phyloP scores from a whole-genome alignment of 2,888 invertebrate genomes.

The Hartigia nigra region DNA sequence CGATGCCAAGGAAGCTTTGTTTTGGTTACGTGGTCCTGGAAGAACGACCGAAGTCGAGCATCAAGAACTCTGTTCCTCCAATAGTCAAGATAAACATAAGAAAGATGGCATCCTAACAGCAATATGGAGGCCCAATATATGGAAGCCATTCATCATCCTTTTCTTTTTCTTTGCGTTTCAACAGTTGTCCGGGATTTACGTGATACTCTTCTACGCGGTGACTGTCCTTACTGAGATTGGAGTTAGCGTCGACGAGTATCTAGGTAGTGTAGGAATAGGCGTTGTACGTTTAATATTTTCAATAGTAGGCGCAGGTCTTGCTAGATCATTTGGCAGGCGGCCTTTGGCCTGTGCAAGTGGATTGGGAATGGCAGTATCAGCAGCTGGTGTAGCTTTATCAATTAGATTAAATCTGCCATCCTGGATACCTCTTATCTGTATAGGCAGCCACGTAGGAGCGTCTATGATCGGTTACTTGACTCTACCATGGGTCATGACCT shows the following conservation, averaged over 20 bases:
- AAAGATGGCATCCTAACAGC: constrained; percentile 40
- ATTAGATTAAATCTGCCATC: constrained; percentile 60
- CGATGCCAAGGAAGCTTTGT: constrained; percentile 72
- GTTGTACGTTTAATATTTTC: constrained; percentile 76
- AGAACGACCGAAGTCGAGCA: constrained; percentile 74
- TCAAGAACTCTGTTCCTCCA: constrained; percentile 70
- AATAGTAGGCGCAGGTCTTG: constrained; percentile 74
- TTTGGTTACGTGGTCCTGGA: constrained; percentile 75
- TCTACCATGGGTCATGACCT: constrained; percentile 81
- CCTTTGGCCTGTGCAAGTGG: constrained; percentile 75
- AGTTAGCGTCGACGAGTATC: constrained; percentile 74
- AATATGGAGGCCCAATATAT: constrained; percentile 68
- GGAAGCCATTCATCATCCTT: constrained; percentile 76
- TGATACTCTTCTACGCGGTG: constrained; percentile 79
- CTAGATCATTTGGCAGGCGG: constrained; percentile 74
- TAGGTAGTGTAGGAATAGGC: constrained; percentile 78
- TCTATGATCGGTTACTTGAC: constrained; percentile 82
- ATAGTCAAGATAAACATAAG: constrained; percentile 40
- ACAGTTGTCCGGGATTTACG: constrained; percentile 80
- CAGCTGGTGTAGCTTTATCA: constrained; percentile 66
- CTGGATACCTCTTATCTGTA: constrained; percentile 70
- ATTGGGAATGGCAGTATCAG: constrained; percentile 73
- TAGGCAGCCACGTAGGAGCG: constrained; percentile 76
- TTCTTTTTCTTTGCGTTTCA: constrained; percentile 76
- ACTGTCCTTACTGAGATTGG: constrained; percentile 77